Conservation (phyloP, 1,140 invertebrate species). For the Pachypeltis micranthus region DNA sequence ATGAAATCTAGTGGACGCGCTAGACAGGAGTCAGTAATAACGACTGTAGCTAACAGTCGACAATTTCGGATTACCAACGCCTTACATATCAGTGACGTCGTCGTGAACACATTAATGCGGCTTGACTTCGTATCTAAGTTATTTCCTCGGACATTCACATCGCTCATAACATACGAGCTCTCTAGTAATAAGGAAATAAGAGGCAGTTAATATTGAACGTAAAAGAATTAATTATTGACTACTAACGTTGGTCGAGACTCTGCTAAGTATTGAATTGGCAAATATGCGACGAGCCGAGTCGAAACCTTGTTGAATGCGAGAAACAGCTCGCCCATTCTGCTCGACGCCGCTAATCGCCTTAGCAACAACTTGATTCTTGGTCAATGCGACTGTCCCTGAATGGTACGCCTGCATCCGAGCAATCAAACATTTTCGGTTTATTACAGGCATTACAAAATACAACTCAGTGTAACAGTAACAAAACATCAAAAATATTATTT, state of each 20-base stretch:
- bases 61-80: no score
- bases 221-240: no score
- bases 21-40: no score
- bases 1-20: no score
- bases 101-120: no score
- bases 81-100: no score
- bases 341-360: neutral
- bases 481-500: neutral
- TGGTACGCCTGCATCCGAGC: neutral
- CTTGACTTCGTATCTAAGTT: no score
- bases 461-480: neutral
- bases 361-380: neutral
- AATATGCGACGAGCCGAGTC: slow-evolving; percentile 17
- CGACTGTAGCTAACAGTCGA: no score
- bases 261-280: slow-evolving; percentile 15
- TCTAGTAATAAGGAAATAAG: no score
- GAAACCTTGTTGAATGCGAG: neutral
- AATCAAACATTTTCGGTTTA: neutral
- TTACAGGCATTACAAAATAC: neutral
- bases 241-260: slow-evolving; percentile 11
- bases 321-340: neutral
- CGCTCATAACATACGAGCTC: no score
- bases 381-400: neutral
- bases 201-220: no score
- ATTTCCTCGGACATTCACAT: no score